Percentiles rank a stretch among this genome's conserved stretches.
Evolutionary conservation across 2,113 vertebrate genomes (phyloP).

Genomic region (Tursiops truncatus): DNA sequence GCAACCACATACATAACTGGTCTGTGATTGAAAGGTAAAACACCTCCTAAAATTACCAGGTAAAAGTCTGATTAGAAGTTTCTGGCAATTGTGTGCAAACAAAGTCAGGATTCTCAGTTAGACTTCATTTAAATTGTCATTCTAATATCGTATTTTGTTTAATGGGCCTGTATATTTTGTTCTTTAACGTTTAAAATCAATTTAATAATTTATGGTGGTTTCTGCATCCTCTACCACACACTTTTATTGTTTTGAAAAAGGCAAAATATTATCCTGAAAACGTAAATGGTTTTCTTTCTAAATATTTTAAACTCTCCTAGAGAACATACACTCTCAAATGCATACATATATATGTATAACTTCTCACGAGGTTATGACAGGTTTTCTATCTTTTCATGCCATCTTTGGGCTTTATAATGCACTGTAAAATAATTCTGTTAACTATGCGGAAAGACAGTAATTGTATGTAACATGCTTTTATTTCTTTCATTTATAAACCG

Average conservation of each 20-base stretch:
- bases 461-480: not conserved
- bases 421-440: conserved; percentile 37
- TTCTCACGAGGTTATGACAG: not conserved
- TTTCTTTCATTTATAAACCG: conserved; percentile 45
- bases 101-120: conserved; percentile 41
- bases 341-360: not conserved
- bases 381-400: not conserved
- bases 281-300: conserved; percentile 51
- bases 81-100: conserved; percentile 48
- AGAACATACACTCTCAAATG: not conserved
- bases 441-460: conserved; percentile 33
- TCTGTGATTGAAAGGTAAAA: conserved; percentile 49
- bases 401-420: not conserved
- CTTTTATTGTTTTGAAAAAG: conserved; percentile 41
- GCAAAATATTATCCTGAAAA: conserved; percentile 43
- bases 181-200: conserved; percentile 35
- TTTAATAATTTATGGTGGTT: conserved; percentile 33
- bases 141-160: conserved; percentile 33
- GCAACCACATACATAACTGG: not conserved
- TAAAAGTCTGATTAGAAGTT: conserved; percentile 40
- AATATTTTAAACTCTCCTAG: conserved; percentile 52
- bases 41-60: conserved; percentile 49
- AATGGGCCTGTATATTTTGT: conserved; percentile 3
- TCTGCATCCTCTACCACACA: not conserved
- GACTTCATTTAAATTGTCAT: conserved; percentile 8